Evolutionary conservation across 2,113 vertebrate species (phyloP).

Genomic region (Neogobius melanostomus): DNA sequence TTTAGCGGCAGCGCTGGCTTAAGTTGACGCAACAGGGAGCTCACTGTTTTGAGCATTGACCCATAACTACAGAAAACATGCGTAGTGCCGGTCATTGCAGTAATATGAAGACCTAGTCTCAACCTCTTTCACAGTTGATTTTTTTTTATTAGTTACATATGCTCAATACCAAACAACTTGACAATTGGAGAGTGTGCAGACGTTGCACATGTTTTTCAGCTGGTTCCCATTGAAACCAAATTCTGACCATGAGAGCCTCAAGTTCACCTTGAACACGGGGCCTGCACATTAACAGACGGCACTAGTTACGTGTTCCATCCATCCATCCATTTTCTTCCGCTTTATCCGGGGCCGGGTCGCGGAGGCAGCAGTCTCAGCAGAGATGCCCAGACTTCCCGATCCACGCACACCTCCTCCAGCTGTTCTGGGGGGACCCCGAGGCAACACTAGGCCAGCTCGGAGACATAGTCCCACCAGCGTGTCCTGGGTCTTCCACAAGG

Average conservation of each 20-base stretch:
- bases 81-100: conserved; percentile 3
- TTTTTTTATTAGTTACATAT: background rate
- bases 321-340: too few relatives aligned
- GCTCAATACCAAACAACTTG: conserved; percentile 19
- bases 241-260: conserved; percentile 1
- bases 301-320: background rate
- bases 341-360: too few relatives aligned
- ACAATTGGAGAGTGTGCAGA: conserved; percentile 6
- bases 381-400: too few relatives aligned
- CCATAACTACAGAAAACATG: conserved; percentile 9
- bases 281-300: background rate
- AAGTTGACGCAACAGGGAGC: conserved; percentile 38
- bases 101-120: conserved; percentile 9
- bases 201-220: background rate
- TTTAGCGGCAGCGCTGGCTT: conserved; percentile 57
- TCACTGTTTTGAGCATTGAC: conserved; percentile 35
- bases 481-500: too few relatives aligned
- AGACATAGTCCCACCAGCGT: too few relatives aligned
- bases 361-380: too few relatives aligned
- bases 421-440: too few relatives aligned
- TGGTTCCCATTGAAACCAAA: conserved; percentile 3
- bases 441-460: too few relatives aligned
- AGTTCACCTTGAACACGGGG: background rate
- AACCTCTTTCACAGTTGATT: background rate
- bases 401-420: too few relatives aligned